These are phyloP conservation scores for Xylocopa sonorina DNA, from an alignment of 1,140 invertebrate genomes.

Conservation along the genomic window DNA sequence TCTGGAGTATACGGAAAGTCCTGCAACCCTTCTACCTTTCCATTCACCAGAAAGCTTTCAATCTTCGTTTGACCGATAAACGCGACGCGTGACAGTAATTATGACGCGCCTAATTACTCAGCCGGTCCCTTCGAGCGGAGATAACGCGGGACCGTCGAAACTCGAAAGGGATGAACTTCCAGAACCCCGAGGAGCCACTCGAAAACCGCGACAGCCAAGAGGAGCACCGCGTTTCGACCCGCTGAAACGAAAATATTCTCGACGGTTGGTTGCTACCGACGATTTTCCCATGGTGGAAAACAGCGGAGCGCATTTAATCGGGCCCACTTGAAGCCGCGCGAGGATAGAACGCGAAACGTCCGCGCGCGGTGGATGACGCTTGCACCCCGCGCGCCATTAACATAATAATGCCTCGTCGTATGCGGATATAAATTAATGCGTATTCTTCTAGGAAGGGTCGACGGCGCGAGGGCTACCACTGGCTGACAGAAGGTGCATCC, in stretches of 20 bases:
- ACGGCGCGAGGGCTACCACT: conserved; percentile 56
- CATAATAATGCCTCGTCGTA: conserved; percentile 78
- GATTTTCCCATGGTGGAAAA: conserved; percentile 76
- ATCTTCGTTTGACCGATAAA: background rate
- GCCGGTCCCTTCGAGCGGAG: background rate
- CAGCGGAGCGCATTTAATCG: conserved; percentile 33
- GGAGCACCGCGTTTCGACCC: conserved; percentile 7
- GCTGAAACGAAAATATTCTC: background rate
- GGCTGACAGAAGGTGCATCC: conserved; percentile 69
- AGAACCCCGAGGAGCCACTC: background rate
- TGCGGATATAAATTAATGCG: conserved; percentile 82
- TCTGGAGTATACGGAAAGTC: background rate
- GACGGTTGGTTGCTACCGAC: conserved; percentile 51
- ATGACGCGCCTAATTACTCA: background rate
- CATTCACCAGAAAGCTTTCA: background rate
- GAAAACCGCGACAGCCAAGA: background rate
- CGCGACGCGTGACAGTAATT: conserved; percentile 10
- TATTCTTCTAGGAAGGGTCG: conserved; percentile 78
- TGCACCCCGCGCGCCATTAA: conserved; percentile 72
- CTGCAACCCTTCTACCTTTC: background rate
- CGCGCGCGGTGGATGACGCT: conserved; percentile 60
- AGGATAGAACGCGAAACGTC: conserved; percentile 43
- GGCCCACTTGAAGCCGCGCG: conserved; percentile 2
- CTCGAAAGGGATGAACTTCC: conserved; percentile 13
- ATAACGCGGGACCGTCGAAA: conserved; percentile 8